These are phyloP conservation scores for Hetaerina americana DNA, from an alignment of 1,140 invertebrate species.

Conservation along the genomic window DNA sequence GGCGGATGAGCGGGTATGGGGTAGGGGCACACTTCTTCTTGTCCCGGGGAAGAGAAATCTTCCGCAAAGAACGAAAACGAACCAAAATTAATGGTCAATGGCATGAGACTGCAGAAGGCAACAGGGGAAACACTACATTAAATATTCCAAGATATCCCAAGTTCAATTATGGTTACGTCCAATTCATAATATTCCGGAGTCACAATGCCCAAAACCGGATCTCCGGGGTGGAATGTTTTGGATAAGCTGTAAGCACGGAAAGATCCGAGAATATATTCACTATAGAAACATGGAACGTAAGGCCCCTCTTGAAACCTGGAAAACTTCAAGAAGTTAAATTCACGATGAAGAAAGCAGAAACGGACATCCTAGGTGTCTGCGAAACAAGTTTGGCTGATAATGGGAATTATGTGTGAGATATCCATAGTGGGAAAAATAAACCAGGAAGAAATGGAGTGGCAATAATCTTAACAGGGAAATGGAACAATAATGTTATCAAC, in stretches of 20 bases:
- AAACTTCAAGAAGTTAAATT: neutral
- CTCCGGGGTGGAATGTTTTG: neutral
- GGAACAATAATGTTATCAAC: no score
- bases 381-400: neutral
- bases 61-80: neutral
- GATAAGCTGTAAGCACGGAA: neutral
- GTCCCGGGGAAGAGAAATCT: neutral
- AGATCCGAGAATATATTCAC: neutral
- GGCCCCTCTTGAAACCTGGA: neutral
- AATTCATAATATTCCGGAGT: neutral
- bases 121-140: neutral
- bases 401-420: neutral
- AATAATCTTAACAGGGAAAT: no score
- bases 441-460: no score
- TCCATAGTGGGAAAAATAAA: neutral
- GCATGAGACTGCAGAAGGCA: neutral
- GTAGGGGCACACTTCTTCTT: neutral
- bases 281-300: neutral
- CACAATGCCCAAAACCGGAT: neutral
- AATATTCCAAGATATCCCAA: neutral
- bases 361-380: neutral
- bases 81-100: neutral
- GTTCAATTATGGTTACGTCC: neutral
- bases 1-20: neutral
- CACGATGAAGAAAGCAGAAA: neutral